phyloP scores from a whole-genome alignment of 2,797 vertebrate species.

The Ataeniobius toweri region DNA sequence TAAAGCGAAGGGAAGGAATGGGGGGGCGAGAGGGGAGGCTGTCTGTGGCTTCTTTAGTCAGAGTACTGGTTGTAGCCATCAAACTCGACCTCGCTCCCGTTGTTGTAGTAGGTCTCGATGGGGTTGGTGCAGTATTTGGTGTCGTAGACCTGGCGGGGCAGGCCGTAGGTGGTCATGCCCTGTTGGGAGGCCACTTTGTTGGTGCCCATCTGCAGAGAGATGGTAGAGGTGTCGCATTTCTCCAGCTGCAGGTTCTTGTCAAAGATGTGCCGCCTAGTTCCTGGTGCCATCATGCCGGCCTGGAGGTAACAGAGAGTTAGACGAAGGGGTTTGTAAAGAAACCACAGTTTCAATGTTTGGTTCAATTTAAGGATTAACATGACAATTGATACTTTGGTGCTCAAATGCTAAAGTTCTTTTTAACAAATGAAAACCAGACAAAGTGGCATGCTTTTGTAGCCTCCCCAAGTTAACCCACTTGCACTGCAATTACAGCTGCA shows the following conservation, averaged over 20 bases:
- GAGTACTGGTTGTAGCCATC: conserved; percentile 89
- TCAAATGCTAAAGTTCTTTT: too few species aligned
- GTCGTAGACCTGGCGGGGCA: conserved; percentile 92
- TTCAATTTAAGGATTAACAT: neutral
- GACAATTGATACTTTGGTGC: too few species aligned
- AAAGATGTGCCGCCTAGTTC: conserved; percentile 94
- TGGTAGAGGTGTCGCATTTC: conserved; percentile 86
- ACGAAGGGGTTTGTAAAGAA: neutral
- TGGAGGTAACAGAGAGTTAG: conserved; percentile 39
- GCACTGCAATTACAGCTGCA: too few species aligned
- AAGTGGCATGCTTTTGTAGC: too few species aligned
- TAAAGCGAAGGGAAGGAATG: conserved; percentile 24
- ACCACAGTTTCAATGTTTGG: neutral
- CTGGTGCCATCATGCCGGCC: conserved; percentile 94
- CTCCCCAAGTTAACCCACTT: too few species aligned
- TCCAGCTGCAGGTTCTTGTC: conserved; percentile 93
- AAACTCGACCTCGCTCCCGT: conserved; percentile 78
- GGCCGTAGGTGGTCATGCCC: conserved; percentile 94
- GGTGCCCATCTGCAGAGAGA: conserved; percentile 96
- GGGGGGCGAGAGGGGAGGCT: neutral
- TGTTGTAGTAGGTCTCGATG: conserved; percentile 71
- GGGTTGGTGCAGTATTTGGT: conserved; percentile 90
- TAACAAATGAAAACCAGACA: too few species aligned
- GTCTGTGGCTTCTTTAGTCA: conserved; percentile 66
- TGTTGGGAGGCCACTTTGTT: conserved; percentile 93